Evolutionary conservation across 2,113 vertebrate species (phyloP), one percentile per base, ranked within the genome.

Genomic region (Girardinichthys multiradiatus): DNA sequence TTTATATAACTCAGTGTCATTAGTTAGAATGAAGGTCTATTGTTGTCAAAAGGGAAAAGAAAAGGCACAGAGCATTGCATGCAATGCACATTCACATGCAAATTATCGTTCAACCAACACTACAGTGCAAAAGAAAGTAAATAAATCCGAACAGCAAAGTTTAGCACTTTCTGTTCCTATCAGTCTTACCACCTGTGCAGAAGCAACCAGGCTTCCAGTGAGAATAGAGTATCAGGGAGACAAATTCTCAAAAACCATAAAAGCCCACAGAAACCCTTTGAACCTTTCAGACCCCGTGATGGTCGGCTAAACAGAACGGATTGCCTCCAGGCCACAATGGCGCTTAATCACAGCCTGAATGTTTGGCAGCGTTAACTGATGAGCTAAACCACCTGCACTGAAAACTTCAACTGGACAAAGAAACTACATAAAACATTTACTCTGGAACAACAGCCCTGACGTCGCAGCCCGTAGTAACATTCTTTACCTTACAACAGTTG

Each of bases 241-340:
- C 76, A 77, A 68, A 54, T 73, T 72, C 65, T 65, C 74, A 75
- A 76, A 70, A 68, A 67, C 78, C 67, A 81, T 74, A 74, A 76
- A 80, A 77, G 61, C 72, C 31, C 76, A 83, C 66, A 72, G 73
- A 66, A 68, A 57, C 70, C 64, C 60, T 57, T 69, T 69, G 70
- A 74, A 78, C 82, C 80, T 77, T 76, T 71, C 69, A 73, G 64
- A 42, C 74, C 31, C 29, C 70, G 66, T 69, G 81, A 81, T 76
- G 78, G 77, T 42, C 57, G 26, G 77, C 77, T 83, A 77, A 90
- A 81, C 68, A 86, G 73, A 87, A 85, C 57, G 26, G 59, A 84
- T 76, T 87, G 82, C 70, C 67, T 75, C 54, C 35, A 27, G 64
- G 75, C 79, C 74, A 74, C 31, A 65, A 70, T 65, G 68, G 35